Percentiles rank a stretch among this genome's conserved stretches.
phyloP scores from a whole-genome alignment of 2,797 vertebrate species.

The Botia almorhae region DNA sequence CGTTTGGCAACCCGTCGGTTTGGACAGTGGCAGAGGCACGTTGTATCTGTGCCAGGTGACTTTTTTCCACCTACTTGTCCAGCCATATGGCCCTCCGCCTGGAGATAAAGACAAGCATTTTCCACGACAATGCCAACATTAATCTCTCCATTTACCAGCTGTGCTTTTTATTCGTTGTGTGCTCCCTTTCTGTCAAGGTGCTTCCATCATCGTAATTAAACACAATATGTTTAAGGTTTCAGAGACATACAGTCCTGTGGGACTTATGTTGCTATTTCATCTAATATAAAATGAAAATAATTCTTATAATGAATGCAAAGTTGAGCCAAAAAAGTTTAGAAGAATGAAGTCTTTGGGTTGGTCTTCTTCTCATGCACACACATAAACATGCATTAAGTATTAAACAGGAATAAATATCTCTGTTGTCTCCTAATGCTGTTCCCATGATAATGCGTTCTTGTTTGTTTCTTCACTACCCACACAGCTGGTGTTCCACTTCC shows the following conservation, averaged over 20 bases:
- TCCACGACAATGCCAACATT: constrained; percentile 70
- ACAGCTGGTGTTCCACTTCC: constrained; percentile 89
- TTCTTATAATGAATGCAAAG: too few relatives aligned
- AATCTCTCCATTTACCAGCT: constrained; percentile 69
- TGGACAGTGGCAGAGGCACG: constrained; percentile 22
- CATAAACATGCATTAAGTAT: constrained; percentile 4
- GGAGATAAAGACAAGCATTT: constrained; percentile 72
- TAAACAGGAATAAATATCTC: constrained; percentile 28
- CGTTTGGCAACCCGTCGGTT: constrained; percentile 1
- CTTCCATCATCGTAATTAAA: constrained; percentile 46
- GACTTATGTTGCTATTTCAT: background rate
- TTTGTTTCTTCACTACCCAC: constrained; percentile 32
- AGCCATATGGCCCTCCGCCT: constrained; percentile 73
- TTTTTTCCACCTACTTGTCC: constrained; percentile 60
- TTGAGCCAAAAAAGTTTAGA: too few relatives aligned
- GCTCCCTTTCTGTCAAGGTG: constrained; percentile 49
- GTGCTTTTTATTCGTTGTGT: constrained; percentile 44
- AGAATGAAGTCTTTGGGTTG: background rate
- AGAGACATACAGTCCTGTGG: background rate
- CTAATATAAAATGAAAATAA: too few relatives aligned
- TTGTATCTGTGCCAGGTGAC: constrained; percentile 56
- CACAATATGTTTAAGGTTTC: constrained; percentile 26
- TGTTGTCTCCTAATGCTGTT: constrained; percentile 14
- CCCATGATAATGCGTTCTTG: background rate
- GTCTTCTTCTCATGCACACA: constrained; percentile 26